These are phyloP conservation scores for Apodemia duryi DNA, from an alignment of 2,888 invertebrate genomes.

Conservation along the genomic window DNA sequence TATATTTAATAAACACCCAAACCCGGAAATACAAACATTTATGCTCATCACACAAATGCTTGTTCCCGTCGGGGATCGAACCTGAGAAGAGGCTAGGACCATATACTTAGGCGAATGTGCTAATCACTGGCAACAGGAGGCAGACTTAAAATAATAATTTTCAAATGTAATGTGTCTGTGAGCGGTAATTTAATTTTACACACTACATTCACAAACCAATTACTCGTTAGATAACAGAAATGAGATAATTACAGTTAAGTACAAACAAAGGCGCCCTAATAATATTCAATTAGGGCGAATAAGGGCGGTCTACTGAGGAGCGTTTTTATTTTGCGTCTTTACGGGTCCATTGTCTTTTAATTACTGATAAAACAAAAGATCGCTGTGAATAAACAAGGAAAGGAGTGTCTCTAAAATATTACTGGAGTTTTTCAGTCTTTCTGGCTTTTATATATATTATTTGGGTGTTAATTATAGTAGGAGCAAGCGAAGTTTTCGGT, in stretches of 20 bases:
- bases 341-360: neutral
- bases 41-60: no score
- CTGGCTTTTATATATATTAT: neutral
- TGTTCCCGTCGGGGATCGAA: no score
- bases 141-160: no score
- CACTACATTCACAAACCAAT: neutral
- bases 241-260: constrained; percentile 28
- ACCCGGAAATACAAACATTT: no score
- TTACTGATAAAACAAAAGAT: constrained; percentile 9
- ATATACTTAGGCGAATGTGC: no score
- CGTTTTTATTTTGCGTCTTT: constrained; percentile 4
- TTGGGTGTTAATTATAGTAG: neutral
- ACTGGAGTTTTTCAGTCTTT: neutral
- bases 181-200: no score
- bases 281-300: constrained; percentile 26
- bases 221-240: constrained; percentile 19
- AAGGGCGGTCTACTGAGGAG: neutral
- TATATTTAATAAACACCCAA: no score
- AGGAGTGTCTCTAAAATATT: constrained; percentile 5
- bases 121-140: no score
- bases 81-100: no score
- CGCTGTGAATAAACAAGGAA: neutral
- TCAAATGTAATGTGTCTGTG: no score
- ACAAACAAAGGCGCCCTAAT: constrained; percentile 25
- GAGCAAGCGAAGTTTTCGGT: neutral